Evolutionary conservation across 2,113 vertebrate species (phyloP).

Genomic region (Amphiprion percula): DNA sequence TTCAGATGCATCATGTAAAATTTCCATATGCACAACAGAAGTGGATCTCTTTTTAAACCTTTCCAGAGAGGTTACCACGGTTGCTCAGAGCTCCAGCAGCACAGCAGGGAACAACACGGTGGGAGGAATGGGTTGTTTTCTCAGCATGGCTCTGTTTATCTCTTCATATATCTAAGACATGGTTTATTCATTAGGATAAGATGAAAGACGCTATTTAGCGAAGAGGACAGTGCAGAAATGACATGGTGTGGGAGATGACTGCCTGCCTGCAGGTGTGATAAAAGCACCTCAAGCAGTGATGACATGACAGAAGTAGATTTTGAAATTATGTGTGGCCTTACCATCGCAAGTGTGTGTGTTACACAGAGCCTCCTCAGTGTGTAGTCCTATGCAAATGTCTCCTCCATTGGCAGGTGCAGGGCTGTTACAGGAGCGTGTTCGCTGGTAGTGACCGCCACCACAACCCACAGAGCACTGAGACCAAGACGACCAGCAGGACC

Average conservation of each 20-base stretch:
- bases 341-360: slow-evolving; percentile 95
- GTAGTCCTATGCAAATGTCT: slow-evolving; percentile 97
- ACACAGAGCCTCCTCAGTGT: slow-evolving; percentile 97
- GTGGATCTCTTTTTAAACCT: slow-evolving; percentile 18
- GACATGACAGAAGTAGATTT: not conserved
- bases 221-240: slow-evolving; percentile 19
- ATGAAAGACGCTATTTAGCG: slow-evolving; percentile 44
- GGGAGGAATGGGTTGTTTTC: slow-evolving; percentile 27
- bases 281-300: not conserved
- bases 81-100: slow-evolving; percentile 18
- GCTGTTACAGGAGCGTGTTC: slow-evolving; percentile 93
- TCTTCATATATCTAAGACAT: slow-evolving; percentile 31
- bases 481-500: slow-evolving; percentile 99
- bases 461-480: slow-evolving; percentile 96
- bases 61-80: slow-evolving; percentile 46
- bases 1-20: not conserved
- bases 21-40: slow-evolving; percentile 1
- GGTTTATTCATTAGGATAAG: slow-evolving; percentile 47
- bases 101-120: slow-evolving; percentile 10
- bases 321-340: slow-evolving; percentile 68
- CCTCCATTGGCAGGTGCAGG: slow-evolving; percentile 88
- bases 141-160: slow-evolving; percentile 45
- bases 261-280: not conserved
- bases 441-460: slow-evolving; percentile 96
- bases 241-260: slow-evolving; percentile 5